phyloP scores from a whole-genome alignment of 37 sponge, comb jelly and placozoan species.

The Eunapius fragilis region DNA sequence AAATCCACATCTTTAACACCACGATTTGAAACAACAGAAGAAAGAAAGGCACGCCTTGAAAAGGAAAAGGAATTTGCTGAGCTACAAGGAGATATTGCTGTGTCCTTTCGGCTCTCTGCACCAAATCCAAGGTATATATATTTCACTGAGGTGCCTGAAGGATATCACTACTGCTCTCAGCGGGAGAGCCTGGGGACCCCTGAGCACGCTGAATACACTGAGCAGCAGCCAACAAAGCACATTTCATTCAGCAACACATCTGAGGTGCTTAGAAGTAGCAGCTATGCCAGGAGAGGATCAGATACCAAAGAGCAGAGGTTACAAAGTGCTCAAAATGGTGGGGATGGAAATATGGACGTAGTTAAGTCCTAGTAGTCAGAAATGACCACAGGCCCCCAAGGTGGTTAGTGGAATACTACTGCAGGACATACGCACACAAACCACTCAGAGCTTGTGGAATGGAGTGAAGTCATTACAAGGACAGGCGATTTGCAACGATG shows the following conservation, averaged over 20 bases:
- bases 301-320: background rate
- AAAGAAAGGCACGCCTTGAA: conserved; percentile 44
- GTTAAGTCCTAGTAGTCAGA: background rate
- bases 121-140: conserved; percentile 41
- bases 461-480: background rate
- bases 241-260: background rate
- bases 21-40: conserved; percentile 54
- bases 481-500: too few species aligned
- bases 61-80: conserved; percentile 32
- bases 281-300: background rate
- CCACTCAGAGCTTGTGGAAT: background rate
- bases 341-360: background rate
- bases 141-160: conserved; percentile 21
- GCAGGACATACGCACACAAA: too few species aligned
- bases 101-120: conserved; percentile 34
- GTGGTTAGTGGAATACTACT: too few species aligned
- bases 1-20: conserved; percentile 9
- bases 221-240: background rate
- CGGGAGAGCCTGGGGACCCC: background rate
- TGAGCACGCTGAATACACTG: background rate
- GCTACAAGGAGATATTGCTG: conserved; percentile 44
- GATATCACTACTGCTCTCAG: background rate
- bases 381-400: background rate
- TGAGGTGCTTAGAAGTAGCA: background rate
- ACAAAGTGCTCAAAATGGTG: background rate